phyloP scores from a whole-genome alignment of 2,113 vertebrate genomes.

The Nesoenas mayeri region DNA sequence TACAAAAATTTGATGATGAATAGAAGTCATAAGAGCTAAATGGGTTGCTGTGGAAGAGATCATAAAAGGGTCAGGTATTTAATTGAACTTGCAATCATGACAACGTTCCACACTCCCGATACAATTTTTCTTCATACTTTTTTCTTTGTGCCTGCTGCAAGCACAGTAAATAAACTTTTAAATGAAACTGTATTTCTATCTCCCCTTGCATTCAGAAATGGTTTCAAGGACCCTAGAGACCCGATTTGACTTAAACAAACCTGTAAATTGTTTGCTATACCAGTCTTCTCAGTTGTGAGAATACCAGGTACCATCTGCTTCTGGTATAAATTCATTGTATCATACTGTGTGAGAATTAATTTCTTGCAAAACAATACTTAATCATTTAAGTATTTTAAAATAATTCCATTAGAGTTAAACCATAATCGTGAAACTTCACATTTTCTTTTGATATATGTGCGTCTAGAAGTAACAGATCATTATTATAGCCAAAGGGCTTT shows the following conservation, averaged over 20 bases:
- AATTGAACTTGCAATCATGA: not conserved
- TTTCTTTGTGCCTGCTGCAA: not conserved
- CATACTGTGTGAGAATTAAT: not conserved
- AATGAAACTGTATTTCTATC: not conserved
- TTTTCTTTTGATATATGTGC: not conserved
- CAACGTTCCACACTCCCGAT: not conserved
- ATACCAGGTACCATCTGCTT: not conserved
- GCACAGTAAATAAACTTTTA: not conserved
- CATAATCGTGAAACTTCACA: not conserved
- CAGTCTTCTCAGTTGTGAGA: not conserved
- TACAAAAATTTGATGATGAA: not conserved
- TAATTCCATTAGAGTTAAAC: not conserved
- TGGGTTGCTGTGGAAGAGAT: not conserved
- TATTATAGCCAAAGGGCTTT: not conserved
- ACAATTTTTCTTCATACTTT: not conserved
- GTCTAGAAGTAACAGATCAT: not conserved
- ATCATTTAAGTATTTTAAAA: not conserved
- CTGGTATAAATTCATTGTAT: not conserved
- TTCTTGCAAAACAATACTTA: constrained; percentile 5
- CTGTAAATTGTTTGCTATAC: not conserved
- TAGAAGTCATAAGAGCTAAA: not conserved
- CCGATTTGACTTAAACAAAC: not conserved
- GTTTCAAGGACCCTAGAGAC: not conserved
- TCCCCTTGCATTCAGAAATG: not conserved
- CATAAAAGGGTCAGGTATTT: not conserved